Percentiles rank a stretch among this genome's conserved stretches.
Conservation (phyloP, 2,888 invertebrate genomes). For the Amorpha juglandis region DNA sequence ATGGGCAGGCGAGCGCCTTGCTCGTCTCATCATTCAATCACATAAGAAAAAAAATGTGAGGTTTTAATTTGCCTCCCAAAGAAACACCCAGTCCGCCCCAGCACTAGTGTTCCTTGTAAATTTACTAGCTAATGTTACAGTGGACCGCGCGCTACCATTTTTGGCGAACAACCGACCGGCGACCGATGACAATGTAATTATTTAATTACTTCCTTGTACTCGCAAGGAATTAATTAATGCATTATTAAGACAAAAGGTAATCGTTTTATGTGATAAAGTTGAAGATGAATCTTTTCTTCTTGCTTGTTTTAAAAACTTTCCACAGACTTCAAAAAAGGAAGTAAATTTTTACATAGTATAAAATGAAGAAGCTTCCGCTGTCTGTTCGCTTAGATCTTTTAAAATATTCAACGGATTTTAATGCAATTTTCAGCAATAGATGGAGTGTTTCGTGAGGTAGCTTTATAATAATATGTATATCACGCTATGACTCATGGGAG, state of each 20-base stretch:
- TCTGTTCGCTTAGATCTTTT: no score
- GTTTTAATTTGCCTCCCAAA: background rate
- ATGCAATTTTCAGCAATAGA: no score
- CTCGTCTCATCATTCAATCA: no score
- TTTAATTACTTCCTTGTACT: constrained; percentile 44
- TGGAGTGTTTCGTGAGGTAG: no score
- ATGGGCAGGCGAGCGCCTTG: no score
- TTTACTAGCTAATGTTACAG: constrained; percentile 35
- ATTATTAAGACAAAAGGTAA: constrained; percentile 20
- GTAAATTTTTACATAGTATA: no score
- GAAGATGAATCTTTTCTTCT: background rate
- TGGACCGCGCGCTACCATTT: constrained; percentile 34
- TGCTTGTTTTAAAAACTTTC: background rate
- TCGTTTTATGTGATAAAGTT: background rate
- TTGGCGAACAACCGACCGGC: constrained; percentile 31
- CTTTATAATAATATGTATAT: no score
- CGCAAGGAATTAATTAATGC: constrained; percentile 23
- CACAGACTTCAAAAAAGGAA: no score
- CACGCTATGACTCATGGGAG: no score
- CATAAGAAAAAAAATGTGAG: no score
- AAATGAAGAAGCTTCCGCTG: no score
- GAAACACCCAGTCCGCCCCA: background rate
- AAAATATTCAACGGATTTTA: no score
- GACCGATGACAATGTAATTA: constrained; percentile 36
- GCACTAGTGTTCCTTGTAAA: constrained; percentile 42